Percentiles rank a stretch among this genome's conserved stretches.
phyloP scores from a whole-genome alignment of 1,140 invertebrate species.

The Prorops nasuta region DNA sequence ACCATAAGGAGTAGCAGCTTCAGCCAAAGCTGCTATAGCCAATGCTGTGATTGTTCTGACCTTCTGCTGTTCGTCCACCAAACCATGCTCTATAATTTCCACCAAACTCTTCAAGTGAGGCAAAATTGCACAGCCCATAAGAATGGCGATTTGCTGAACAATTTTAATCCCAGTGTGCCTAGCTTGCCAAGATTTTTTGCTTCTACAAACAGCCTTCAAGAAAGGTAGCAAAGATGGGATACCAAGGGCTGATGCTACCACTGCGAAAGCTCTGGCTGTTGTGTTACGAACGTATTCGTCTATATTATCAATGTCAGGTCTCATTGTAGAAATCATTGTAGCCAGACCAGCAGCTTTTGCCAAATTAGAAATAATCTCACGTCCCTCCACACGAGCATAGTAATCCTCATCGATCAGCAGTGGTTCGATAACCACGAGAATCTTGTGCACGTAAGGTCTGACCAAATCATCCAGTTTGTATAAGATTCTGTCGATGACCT shows the following conservation, averaged over 20 bases:
- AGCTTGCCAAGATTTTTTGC: slow-evolving; percentile 99
- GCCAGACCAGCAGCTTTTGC: slow-evolving; percentile 99
- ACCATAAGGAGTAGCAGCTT: slow-evolving; percentile 98
- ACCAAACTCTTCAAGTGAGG: slow-evolving; percentile 97
- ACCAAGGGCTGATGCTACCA: slow-evolving; percentile 97
- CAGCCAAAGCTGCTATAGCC: slow-evolving; percentile 95
- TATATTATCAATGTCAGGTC: slow-evolving; percentile 99
- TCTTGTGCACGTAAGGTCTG: slow-evolving; percentile 99
- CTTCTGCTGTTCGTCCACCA: slow-evolving; percentile 86
- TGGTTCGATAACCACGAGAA: slow-evolving; percentile 98
- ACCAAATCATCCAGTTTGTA: slow-evolving; percentile 99
- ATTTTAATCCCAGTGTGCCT: slow-evolving; percentile 99
- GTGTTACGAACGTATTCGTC: slow-evolving; percentile 99
- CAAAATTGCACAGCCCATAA: slow-evolving; percentile 99
- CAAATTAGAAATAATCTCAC: slow-evolving; percentile 99
- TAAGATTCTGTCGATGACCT: slow-evolving; percentile 97
- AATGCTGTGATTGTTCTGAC: slow-evolving; percentile 97
- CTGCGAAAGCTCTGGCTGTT: slow-evolving; percentile 97
- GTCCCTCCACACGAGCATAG: slow-evolving; percentile 97
- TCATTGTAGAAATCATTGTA: slow-evolving; percentile 99
- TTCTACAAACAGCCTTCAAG: slow-evolving; percentile 97
- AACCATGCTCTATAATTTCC: slow-evolving; percentile 98
- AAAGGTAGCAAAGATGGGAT: slow-evolving; percentile 98
- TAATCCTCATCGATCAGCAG: slow-evolving; percentile 99
- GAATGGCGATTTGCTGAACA: slow-evolving; percentile 98